Base-by-base conservation (phyloP, 1,140 invertebrate genomes). In the Drosophila elegans region DNA sequence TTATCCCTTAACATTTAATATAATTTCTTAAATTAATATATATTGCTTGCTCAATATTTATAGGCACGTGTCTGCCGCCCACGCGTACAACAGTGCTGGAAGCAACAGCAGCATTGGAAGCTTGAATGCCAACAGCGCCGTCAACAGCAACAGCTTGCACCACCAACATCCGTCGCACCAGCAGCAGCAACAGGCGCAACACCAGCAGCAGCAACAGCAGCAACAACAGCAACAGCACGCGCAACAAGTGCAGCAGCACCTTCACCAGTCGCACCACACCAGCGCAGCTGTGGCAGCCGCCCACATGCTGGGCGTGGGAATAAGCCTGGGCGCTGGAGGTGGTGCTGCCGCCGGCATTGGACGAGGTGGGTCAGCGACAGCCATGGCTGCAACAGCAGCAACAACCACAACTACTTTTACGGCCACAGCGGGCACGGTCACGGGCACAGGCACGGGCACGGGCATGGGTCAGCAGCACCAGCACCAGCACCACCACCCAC, bases 311-410 rank as follows among this genome's bases (percentile, higher is more conserved):
- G 68, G 68, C 36, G 61, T 68, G 46, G 64, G 64, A 27, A 68
- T 68, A 46, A 52, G 61, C 64, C 64, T 82, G 11, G 72, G 78
- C 44, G 57, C 80, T 54, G 66, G 75, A 16, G 51, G 48, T 45
- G 72, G 57, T 48, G 78, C 69, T 21, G 69, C 52, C 38, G 60
- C 52, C 44, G 48, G 45, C 41, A 81, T 82, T 77, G 84, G 84
- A 91, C 89, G 88, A 91, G 88, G 88, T 91, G 88, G 88, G 88
- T 88, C 90, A 81, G 80, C 90, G 71, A 71, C 73, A 69, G 55
- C 76, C 27, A 49, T 66, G 56, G 55, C 69, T 57, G 61, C 66
- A 67, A 72, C 74, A 66, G 56, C 63, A 76, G 74, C 82, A 64
- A 73, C 75, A 75, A 51, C 83, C 71, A 62, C 82, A 75, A 67